Evolutionary conservation across 2,797 vertebrate species (phyloP).

Genomic region (Peromyscus aztecus): DNA sequence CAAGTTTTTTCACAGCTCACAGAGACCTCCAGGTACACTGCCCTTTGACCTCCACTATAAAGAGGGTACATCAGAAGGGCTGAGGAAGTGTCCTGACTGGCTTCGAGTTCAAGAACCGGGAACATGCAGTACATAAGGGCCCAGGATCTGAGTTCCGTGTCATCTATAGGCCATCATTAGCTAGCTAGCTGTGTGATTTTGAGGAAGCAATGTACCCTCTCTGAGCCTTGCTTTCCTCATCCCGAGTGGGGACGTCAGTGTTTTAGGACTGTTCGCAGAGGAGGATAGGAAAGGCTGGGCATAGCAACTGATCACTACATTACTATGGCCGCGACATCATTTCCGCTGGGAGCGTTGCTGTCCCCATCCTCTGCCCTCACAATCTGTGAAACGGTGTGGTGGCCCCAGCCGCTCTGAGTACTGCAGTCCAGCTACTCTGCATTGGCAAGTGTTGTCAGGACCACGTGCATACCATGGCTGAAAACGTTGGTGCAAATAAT

Average conservation of each 20-base stretch:
- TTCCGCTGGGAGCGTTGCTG: accelerated
- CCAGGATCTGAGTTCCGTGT: not conserved
- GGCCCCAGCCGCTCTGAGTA: not conserved
- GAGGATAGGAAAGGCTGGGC: not conserved
- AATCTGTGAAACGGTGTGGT: accelerated
- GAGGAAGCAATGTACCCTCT: not conserved
- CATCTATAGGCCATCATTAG: accelerated
- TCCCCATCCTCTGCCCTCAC: not conserved
- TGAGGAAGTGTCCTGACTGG: not conserved
- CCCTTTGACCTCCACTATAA: not conserved
- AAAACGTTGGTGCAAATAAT: not conserved
- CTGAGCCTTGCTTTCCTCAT: not conserved
- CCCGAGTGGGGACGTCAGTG: not conserved
- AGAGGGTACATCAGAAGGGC: not conserved
- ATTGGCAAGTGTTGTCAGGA: not conserved
- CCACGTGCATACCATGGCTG: not conserved
- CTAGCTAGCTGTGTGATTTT: not conserved
- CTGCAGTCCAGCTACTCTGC: accelerated
- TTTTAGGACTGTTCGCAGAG: not conserved
- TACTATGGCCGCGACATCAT: not conserved
- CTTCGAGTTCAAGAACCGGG: not conserved
- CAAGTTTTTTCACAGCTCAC: not conserved
- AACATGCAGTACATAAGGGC: too few relatives aligned
- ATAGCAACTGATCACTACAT: not conserved
- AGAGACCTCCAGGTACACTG: not conserved